Base-by-base conservation (phyloP, 2,888 invertebrate species). In the Scelioninae gen. 1 region DNA sequence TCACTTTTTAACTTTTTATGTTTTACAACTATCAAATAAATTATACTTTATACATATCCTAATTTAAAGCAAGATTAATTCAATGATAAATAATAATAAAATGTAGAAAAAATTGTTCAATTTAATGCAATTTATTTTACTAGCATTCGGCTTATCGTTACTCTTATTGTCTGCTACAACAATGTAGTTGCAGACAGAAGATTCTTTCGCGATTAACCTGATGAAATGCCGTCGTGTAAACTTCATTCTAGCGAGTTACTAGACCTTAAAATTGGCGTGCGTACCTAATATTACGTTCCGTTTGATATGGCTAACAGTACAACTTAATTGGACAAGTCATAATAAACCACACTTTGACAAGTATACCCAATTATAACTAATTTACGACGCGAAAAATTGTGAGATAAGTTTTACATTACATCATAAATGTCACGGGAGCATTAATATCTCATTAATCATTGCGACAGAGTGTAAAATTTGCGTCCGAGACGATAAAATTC, bases 221-320 rank as follows among this genome's bases (percentile, higher is more conserved):
- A 16, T 51, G 51, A 38, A 65, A 65, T 65, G 65, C 49, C 49
- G 55, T 43, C 32, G 29, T 11, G 16, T 56, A 16, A 69, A 29
- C 58, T 58, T 69, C 58, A 69, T 69, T 69, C 69, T 71, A 4
- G n/a, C 15, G 40, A 71, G 71, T 71, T 47, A 71, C 49, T 51
- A 51, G 71, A 60, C 71, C 71, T 60, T 34, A 71, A 71, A 71
- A 60, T 71, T 71, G 71, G 51, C 71, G 40, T 40, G 60, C 31
- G 58, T 69, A 23, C 23, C 23, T 23, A 23, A 23, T 23, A 23
- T 4, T 56, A 58, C 40, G 68, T 68, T 56, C 34, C 55, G 34
- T 68, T 71, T 71, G 60, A 71, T 71, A 51, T 31, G 43, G 34
- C 47, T 69, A 58, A 58, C 56, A 13, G 55, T 68, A 55, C 68